Conservation (phyloP, 2,113 vertebrate genomes). For the Cyanocitta stelleri region DNA sequence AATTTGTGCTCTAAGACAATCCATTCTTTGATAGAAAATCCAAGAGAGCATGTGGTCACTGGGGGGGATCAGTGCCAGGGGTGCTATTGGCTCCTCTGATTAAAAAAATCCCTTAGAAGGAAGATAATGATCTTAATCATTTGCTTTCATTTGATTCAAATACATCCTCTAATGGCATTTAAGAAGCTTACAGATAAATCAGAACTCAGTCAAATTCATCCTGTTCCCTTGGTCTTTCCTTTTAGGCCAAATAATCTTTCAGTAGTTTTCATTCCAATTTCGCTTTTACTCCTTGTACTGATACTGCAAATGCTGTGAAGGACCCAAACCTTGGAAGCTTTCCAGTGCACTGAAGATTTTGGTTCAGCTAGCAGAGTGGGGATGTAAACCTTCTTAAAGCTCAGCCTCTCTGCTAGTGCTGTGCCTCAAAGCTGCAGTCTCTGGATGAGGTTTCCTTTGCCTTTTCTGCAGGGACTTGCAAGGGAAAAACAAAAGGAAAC, state of each 20-base stretch:
- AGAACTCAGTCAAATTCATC: not conserved
- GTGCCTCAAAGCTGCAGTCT: not conserved
- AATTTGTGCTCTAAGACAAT: not conserved
- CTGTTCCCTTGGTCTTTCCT: not conserved
- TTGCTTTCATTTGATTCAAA: constrained; percentile 11
- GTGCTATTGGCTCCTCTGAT: not conserved
- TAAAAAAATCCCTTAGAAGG: not conserved
- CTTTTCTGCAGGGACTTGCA: not conserved
- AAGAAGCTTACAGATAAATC: not conserved
- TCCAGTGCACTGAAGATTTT: not conserved
- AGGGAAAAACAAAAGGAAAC: not conserved
- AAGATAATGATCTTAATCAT: not conserved
- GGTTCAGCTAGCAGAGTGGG: not conserved
- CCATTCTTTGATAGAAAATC: not conserved
- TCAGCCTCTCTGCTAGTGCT: not conserved
- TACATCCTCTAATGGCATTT: not conserved
- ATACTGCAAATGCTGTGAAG: not conserved
- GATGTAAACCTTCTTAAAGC: not conserved
- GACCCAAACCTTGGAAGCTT: not conserved
- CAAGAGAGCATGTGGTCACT: not conserved
- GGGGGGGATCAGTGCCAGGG: not conserved
- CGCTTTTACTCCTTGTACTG: not conserved
- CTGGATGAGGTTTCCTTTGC: not conserved
- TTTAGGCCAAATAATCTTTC: not conserved
- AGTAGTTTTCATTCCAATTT: not conserved